Evolutionary conservation across 2,888 invertebrate genomes (phyloP).

Genomic region (Neuroscelio doddi): DNA sequence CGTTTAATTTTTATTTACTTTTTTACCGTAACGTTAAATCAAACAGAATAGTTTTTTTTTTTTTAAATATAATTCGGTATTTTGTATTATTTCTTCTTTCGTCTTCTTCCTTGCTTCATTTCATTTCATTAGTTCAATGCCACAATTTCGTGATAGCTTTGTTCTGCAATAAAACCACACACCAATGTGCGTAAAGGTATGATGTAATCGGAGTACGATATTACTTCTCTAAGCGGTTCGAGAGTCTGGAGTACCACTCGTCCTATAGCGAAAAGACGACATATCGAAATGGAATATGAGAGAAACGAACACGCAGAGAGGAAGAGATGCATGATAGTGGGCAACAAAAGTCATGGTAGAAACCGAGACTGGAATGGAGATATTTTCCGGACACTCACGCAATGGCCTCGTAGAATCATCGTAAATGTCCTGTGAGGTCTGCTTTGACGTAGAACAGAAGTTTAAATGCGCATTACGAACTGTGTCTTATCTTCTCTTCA

Average conservation of each 20-base stretch:
- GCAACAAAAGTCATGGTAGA: neutral
- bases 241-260: constrained; percentile 47
- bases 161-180: constrained; percentile 33
- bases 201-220: constrained; percentile 53
- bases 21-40: no score
- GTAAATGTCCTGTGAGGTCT: neutral
- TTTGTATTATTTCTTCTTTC: no score
- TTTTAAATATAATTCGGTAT: no score
- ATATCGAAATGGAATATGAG: constrained; percentile 8
- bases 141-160: constrained; percentile 39
- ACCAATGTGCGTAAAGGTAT: constrained; percentile 23
- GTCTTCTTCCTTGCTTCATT: neutral
- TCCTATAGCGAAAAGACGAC: constrained; percentile 5
- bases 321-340: neutral
- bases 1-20: neutral
- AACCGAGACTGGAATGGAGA: neutral
- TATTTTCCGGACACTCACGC: constrained; percentile 2
- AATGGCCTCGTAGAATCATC: neutral
- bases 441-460: constrained; percentile 3
- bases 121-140: neutral
- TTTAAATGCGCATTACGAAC: neutral
- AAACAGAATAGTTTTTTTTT: no score
- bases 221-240: constrained; percentile 50
- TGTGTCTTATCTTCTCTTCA: neutral
- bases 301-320: neutral